Evolutionary conservation across 1,140 invertebrate species (phyloP), one percentile per base, ranked within the genome.

Genomic region (Solen grandis): DNA sequence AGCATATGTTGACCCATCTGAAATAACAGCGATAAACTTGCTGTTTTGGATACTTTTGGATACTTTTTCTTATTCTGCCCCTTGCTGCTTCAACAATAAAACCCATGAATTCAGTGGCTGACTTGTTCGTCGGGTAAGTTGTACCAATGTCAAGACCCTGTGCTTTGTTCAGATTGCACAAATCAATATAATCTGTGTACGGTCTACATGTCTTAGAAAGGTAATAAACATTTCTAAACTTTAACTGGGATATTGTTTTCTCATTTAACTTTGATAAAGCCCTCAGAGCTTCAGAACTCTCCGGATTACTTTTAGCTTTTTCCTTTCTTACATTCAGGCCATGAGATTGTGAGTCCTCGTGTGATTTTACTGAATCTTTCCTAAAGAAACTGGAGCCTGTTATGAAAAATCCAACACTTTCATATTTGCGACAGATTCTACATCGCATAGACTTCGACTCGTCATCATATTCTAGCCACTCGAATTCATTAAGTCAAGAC

Each of bases 11-110:
- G 74, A 31, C 0, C 81, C 74, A 73, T 83, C 80, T 0, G 65
- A 70, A 22, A 82, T 70, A 1, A 60, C 55, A 25, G 73, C 63
- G 3, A 82, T 25, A 77, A 83, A 83, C 36, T 73, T 73, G 1
- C 35, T 3, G 0, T 57, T 22, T 0, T 19, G 8, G 8, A 83
- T n/a, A n/a, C n/a, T n/a, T n/a, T n/a, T n/a, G n/a, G n/a, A n/a
- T 1, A n/a, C 10, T 35, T 25, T 78, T 57, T n/a, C 60, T 63
- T 3, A 72, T 62, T 55, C 25, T 63, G 0, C 31, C 25, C 19
- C 73, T 0, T 25, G 29, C 74, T 16, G 81, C 66, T 65, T 82
- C 57, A 5, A 74, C 73, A 41, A 81, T 73, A 16, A 1, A 81
- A 10, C 22, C 25, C 2, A 31, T 16, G 33, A 81, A 73, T 59